phyloP scores from a whole-genome alignment of 2,797 vertebrate genomes.

The Eulemur albifrons region DNA sequence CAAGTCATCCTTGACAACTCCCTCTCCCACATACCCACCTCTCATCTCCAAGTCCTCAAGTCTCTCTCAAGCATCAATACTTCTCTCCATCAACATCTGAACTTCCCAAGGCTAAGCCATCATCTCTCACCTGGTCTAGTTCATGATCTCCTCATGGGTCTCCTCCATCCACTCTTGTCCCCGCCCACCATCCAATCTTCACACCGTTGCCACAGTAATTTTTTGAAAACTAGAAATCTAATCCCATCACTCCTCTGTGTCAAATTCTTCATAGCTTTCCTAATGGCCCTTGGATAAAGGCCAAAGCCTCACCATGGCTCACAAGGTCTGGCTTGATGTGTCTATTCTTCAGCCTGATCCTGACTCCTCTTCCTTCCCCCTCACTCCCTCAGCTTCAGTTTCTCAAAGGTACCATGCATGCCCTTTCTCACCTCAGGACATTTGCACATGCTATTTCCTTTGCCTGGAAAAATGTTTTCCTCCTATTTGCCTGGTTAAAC shows the following conservation, averaged over 20 bases:
- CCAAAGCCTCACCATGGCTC: neutral
- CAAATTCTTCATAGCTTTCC: slow-evolving; percentile 7
- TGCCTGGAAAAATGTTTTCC: neutral
- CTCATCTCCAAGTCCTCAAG: neutral
- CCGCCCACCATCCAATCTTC: neutral
- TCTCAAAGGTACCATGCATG: neutral
- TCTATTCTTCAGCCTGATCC: neutral
- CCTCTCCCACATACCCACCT: neutral
- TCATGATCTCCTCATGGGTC: neutral
- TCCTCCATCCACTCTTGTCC: neutral
- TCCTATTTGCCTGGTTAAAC: neutral
- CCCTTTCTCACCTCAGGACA: neutral
- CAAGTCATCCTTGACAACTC: neutral
- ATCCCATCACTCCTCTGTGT: neutral
- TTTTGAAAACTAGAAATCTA: neutral
- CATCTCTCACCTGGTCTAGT: neutral
- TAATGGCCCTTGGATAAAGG: neutral
- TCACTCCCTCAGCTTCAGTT: neutral
- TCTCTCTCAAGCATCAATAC: neutral
- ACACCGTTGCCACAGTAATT: neutral
- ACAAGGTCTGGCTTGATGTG: neutral
- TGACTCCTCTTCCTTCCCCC: no score
- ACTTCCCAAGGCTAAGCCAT: neutral
- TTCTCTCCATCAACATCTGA: neutral
- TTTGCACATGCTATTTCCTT: neutral